phyloP scores from a whole-genome alignment of 2,888 invertebrate species.

The Pinctada fucata region DNA sequence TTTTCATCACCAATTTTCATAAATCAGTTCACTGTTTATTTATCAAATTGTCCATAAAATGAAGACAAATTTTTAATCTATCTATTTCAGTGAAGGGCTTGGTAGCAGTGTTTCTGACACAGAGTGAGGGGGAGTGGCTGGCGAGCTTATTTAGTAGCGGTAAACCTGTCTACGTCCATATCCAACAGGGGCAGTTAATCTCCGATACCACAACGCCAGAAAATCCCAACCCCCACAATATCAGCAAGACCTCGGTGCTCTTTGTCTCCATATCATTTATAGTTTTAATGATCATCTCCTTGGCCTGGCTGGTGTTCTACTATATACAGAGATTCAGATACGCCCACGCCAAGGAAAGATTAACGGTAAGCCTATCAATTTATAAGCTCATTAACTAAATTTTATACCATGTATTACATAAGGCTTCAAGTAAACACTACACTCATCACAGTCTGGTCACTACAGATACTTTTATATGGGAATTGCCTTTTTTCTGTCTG shows the following conservation, averaged over 20 bases:
- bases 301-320: conserved; percentile 97
- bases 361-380: conserved; percentile 83
- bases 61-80: too few species aligned
- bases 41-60: too few species aligned
- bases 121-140: conserved; percentile 41
- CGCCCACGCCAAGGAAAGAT: conserved; percentile 94
- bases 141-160: conserved; percentile 37
- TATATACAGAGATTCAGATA: conserved; percentile 96
- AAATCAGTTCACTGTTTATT: too few species aligned
- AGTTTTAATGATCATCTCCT: conserved; percentile 94
- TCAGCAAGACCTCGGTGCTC: conserved; percentile 89
- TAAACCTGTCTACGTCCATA: conserved; percentile 55
- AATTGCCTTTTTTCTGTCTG: background rate
- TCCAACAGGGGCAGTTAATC: conserved; percentile 76
- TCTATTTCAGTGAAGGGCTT: conserved; percentile 44
- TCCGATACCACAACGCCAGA: background rate
- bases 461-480: background rate
- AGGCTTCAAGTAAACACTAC: background rate
- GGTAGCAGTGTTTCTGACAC: conserved; percentile 43
- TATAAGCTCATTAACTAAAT: background rate
- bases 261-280: conserved; percentile 97
- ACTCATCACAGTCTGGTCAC: background rate
- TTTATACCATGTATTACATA: background rate
- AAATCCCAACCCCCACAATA: conserved; percentile 46
- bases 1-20: too few species aligned